These are phyloP conservation scores for Phoebastria nigripes DNA, from an alignment of 2,797 vertebrate species.

Conservation along the genomic window DNA sequence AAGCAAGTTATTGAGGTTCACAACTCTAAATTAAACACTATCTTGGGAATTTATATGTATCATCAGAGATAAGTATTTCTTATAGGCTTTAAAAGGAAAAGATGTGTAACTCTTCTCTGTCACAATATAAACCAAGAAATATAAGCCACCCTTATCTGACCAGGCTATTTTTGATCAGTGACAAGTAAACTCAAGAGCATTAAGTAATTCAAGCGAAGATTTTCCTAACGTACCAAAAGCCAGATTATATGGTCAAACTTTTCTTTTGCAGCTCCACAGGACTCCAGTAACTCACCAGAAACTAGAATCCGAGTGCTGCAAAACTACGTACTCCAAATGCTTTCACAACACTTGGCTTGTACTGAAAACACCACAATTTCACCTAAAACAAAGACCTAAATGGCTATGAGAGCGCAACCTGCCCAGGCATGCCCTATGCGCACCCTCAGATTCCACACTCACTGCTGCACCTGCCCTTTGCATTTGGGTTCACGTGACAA, in stretches of 20 bases:
- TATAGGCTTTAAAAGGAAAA: background rate
- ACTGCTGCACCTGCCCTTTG: background rate
- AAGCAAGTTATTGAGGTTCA: background rate
- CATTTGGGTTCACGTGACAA: background rate
- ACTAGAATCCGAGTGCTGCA: background rate
- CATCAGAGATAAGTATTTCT: background rate
- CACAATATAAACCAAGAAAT: background rate
- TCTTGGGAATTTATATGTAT: background rate
- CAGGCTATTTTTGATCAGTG: background rate
- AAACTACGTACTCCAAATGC: background rate
- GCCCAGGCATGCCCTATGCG: background rate
- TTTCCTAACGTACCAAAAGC: background rate
- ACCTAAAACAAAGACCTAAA: background rate
- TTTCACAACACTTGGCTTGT: background rate
- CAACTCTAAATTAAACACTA: background rate
- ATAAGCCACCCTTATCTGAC: background rate
- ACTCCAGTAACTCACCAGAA: background rate
- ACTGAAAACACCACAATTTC: background rate
- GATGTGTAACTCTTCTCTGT: background rate
- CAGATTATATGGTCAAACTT: background rate
- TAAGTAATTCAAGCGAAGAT: background rate
- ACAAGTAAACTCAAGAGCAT: background rate
- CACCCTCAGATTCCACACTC: background rate
- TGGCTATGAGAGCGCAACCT: rapidly evolving
- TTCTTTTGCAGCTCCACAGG: background rate